Evolutionary conservation across 2,113 vertebrate species (phyloP).

Genomic region (Bubo scandiacus): DNA sequence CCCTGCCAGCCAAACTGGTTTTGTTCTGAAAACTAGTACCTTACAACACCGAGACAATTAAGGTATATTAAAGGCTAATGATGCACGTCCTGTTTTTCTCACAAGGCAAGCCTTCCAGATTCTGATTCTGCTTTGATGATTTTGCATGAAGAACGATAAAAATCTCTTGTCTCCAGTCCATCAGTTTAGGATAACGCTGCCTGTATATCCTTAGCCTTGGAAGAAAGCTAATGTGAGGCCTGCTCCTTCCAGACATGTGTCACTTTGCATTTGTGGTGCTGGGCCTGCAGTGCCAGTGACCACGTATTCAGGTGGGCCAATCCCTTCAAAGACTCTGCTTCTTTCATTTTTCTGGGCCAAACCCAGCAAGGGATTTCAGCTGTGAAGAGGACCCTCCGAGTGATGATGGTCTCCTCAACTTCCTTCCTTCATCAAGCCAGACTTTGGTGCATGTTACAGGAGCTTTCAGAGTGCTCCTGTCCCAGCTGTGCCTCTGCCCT

Average conservation of each 20-base stretch:
- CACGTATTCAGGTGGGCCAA: neutral
- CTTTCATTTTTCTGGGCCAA: neutral
- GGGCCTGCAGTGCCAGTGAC: neutral
- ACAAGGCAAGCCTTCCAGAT: slow-evolving; percentile 6
- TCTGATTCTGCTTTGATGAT: neutral
- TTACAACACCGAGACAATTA: neutral
- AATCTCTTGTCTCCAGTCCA: neutral
- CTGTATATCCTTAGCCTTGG: neutral
- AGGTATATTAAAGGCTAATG: neutral
- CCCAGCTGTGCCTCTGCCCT: neutral
- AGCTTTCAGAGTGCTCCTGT: neutral
- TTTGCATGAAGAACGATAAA: neutral
- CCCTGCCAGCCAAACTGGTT: slow-evolving; percentile 3
- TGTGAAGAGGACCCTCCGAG: neutral
- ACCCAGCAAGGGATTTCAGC: neutral
- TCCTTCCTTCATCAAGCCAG: neutral
- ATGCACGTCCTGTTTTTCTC: neutral
- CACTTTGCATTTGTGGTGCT: neutral
- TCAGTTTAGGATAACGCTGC: neutral
- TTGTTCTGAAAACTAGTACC: neutral
- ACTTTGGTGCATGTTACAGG: neutral
- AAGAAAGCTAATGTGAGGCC: neutral
- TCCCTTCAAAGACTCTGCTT: neutral
- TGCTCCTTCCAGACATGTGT: neutral
- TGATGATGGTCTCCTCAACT: neutral